Evolutionary conservation across 2,113 vertebrate species (phyloP).

Genomic region (Sylvietta virens): DNA sequence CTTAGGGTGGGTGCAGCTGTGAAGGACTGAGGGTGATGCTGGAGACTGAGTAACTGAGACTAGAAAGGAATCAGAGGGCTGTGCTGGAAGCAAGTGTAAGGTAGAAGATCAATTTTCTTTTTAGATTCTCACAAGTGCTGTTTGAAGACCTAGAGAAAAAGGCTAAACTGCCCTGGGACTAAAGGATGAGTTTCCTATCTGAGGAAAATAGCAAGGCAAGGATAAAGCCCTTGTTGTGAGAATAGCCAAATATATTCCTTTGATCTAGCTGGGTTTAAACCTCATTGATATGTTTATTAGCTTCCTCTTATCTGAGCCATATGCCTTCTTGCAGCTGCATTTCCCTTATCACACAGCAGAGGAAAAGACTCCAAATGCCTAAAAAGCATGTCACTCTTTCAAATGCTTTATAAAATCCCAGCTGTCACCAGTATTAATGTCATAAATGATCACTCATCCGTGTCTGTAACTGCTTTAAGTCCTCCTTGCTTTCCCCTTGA

Average conservation of each 20-base stretch:
- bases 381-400: background rate
- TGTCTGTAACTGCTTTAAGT: background rate
- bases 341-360: background rate
- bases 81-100: background rate
- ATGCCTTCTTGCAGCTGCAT: background rate
- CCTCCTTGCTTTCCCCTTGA: background rate
- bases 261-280: conserved; percentile 15
- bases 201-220: background rate
- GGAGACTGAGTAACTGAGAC: background rate
- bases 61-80: background rate
- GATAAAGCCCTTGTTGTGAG: background rate
- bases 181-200: background rate
- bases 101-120: background rate
- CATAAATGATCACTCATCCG: background rate
- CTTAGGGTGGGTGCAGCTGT: background rate
- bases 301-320: background rate
- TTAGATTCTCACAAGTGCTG: background rate
- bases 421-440: background rate
- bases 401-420: background rate
- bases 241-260: conserved; percentile 8
- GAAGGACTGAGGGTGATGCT: background rate
- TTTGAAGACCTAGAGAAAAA: background rate
- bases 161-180: background rate
- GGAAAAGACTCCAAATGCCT: background rate
- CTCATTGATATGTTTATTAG: conserved; percentile 44